Base-by-base conservation (phyloP, 2,797 vertebrate genomes). In the Sciurus carolinensis region DNA sequence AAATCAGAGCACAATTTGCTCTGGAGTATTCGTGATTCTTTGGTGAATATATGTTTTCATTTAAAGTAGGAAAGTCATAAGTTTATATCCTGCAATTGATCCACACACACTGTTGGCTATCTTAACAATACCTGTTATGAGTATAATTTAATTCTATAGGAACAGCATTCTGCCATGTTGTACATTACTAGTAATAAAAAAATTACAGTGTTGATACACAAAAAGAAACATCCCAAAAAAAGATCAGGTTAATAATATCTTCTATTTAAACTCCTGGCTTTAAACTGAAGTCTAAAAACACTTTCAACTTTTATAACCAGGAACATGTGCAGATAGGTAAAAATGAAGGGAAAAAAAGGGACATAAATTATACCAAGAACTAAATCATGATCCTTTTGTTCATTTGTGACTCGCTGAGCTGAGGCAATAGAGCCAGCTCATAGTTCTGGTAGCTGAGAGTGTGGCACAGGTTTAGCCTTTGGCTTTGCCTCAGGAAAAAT, bases 401-500 rank as follows among this genome's bases (percentile, higher is more conserved):
- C 36, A 47, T 79, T 71, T 91, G 80, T 84, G 87, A 89, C 83
- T 96, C 59, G 0, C 20, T 85, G n/a, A 85, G 52, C 54, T 67
- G 80, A 22, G 10, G 97, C 95, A 67, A 81, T 4, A 52, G 80
- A 81, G 67, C 64, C 75, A 67, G 75, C 76, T 84, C 96, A 22
- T 0, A 0, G 84, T 86, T 83, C 87, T 87, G 84, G 0, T 20
- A 79, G 92, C n/a, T 39, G 18, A 81, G 20, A 71, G 1, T 80
- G 87, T 62, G 44, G 91, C 76, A 94, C 94, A 96, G 30, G 76
- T 96, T 96, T 97, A 97, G 98, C 98, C 98, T 83, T 97, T 98
- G 95, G 97, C 97, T 98, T 98, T 96, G 96, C 97, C 98, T 98
- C 87, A 26, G 97, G 98, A 98, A 98, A 98, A 98, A 98, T 97